phyloP scores from a whole-genome alignment of 2,113 vertebrate genomes.

The Entosphenus tridentatus region DNA sequence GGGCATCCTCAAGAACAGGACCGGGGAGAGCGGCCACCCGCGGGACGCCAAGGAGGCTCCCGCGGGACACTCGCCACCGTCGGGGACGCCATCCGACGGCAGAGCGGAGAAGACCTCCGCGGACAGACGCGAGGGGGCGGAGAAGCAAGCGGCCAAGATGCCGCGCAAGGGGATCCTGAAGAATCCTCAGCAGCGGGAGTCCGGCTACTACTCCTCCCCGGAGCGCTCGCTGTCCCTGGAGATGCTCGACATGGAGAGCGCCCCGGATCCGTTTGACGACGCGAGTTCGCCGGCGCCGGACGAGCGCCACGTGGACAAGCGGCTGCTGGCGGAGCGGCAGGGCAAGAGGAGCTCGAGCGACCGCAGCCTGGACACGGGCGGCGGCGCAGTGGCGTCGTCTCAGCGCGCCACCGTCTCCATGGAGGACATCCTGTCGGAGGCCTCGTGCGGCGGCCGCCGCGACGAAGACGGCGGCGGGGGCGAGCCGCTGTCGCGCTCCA shows the following conservation, averaged over 20 bases:
- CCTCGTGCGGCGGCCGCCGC: constrained; percentile 12
- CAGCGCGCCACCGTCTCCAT: too few species aligned
- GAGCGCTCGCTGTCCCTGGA: constrained; percentile 7
- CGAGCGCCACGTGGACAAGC: constrained; percentile 32
- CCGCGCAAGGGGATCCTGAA: constrained; percentile 84
- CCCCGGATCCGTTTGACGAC: constrained; percentile 9
- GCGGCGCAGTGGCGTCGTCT: too few species aligned
- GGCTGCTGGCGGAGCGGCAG: constrained; percentile 10
- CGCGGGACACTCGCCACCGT: neutral
- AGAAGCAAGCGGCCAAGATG: rapidly evolving
- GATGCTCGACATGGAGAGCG: constrained; percentile 23
- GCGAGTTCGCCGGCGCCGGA: constrained; percentile 9
- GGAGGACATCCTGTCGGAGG: too few species aligned
- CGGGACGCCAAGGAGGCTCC: neutral
- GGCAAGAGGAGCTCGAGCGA: too few species aligned
- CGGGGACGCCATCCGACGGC: neutral
- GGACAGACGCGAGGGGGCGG: rapidly evolving
- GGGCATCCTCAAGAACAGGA: constrained; percentile 58
- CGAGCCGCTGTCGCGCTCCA: constrained; percentile 18
- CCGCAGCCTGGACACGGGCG: too few species aligned
- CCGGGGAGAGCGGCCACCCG: constrained; percentile 10
- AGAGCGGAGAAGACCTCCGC: rapidly evolving
- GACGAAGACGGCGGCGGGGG: constrained; percentile 9
- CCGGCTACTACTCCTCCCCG: constrained; percentile 11
- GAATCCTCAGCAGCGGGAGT: constrained; percentile 44